These are phyloP conservation scores for Chaitophorus viminalis DNA, from an alignment of 2,888 invertebrate species.

Conservation along the genomic window DNA sequence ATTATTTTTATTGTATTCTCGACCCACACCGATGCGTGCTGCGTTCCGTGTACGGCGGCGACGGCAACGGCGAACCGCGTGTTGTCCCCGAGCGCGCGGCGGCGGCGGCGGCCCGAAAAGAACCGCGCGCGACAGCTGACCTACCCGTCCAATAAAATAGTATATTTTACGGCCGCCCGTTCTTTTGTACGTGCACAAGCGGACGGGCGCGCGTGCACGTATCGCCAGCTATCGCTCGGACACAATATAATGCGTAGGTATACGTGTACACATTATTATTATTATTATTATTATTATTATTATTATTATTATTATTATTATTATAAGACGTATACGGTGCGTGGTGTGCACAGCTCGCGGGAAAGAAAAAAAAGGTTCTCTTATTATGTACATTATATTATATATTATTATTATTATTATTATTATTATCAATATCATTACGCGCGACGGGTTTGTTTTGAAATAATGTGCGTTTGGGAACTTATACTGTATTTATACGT, in stretches of 20 bases:
- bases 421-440: too few species aligned
- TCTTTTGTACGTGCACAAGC: conserved; percentile 32
- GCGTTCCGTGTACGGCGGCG: background rate
- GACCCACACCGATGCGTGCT: background rate
- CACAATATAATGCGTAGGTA: background rate
- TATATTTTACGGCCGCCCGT: conserved; percentile 60
- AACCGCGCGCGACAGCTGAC: conserved; percentile 50
- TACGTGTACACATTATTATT: background rate
- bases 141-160: conserved; percentile 61
- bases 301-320: too few species aligned
- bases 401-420: too few species aligned
- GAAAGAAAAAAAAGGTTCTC: background rate
- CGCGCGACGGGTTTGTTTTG: conserved; percentile 16
- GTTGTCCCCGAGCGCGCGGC: background rate
- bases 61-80: background rate
- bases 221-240: background rate
- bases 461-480: background rate
- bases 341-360: background rate
- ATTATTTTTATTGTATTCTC: too few species aligned
- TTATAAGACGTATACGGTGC: background rate
- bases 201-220: conserved; percentile 28
- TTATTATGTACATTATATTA: background rate
- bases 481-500: background rate
- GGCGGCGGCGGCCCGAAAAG: background rate
- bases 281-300: too few species aligned